These are phyloP conservation scores for Lucinisca nassula DNA, from an alignment of 2,888 invertebrate genomes.

Conservation along the genomic window DNA sequence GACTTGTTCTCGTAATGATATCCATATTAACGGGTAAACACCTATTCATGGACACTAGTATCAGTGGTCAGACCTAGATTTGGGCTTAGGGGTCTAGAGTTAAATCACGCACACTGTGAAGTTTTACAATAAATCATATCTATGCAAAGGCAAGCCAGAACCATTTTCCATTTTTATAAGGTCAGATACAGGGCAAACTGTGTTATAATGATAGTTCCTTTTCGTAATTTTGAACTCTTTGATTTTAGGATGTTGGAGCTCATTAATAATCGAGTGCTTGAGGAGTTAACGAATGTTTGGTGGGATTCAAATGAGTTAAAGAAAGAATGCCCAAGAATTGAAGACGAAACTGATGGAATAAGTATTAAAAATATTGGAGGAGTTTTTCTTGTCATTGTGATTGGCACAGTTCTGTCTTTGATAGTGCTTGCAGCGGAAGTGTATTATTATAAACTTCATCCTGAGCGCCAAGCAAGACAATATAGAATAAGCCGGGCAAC, in stretches of 20 bases:
- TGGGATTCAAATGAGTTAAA: slow-evolving; percentile 95
- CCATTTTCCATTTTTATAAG: no score
- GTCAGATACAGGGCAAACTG: no score
- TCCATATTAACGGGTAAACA: no score
- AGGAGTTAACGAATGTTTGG: slow-evolving; percentile 98
- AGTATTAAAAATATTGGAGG: slow-evolving; percentile 99
- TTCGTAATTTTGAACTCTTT: not conserved
- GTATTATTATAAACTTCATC: slow-evolving; percentile 86
- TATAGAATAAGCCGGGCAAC: slow-evolving; percentile 31
- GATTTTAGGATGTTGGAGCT: slow-evolving; percentile 95
- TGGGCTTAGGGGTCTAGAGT: no score
- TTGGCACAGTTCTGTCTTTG: slow-evolving; percentile 97
- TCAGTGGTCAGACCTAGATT: no score
- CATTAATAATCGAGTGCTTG: slow-evolving; percentile 96
- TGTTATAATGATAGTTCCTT: no score
- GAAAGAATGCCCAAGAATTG: slow-evolving; percentile 92
- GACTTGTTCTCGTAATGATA: no score
- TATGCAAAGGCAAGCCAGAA: no score
- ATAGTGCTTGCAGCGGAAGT: slow-evolving; percentile 97
- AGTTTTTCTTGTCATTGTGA: slow-evolving; percentile 98
- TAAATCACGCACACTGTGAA: no score
- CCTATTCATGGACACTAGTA: no score
- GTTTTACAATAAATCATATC: no score
- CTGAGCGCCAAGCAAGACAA: slow-evolving; percentile 58
- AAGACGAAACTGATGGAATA: slow-evolving; percentile 98